Base-by-base conservation (phyloP, 2,797 vertebrate genomes). In the Chaetophractus vellerosus region DNA sequence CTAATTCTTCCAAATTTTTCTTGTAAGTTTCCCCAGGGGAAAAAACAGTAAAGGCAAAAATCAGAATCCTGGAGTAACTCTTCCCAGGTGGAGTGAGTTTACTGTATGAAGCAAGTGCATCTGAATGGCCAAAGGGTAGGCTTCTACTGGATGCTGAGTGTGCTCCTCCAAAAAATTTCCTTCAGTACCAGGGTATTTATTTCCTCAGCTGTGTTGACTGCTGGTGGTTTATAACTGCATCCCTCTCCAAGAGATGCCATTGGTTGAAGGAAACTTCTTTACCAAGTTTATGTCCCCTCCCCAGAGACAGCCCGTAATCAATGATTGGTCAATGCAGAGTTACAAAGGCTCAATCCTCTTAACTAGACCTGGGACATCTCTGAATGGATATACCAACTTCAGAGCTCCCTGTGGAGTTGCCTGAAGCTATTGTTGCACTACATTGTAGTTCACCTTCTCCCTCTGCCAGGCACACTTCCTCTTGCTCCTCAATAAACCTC, bases 401-500 rank as follows among this genome's bases (percentile, higher is more conserved):
- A 84, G 71, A 61, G 28, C 8, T 74, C 52, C 45, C 18, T 41
- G 5, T 38, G 55, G 48, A 63, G 4, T 36, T 93, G 38, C 48
- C 38, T 71, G 57, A 82, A 94, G 28, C 71, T 71, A 84, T 19
- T n/a, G 2, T 3, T 84, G 33, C n/a, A 9, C 45, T 45, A 45
- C 45, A 45, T 45, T 45, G 45, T 45, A 45, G 45, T 45, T 45
- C 8, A 82, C 64, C 24, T 50, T 64, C 50, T 75, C 21, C 16
- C 8, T 71, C 52, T 83, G 21, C 8, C n/a, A 48, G 26, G 45
- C 36, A 57, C 57, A 12, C 5, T 82, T 72, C 33, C 63, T 59
- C 74, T 50, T 87, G n/a, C 7, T 92, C 88, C 18, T 96, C 57
- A 85, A 68, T 79, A 74, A 79, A 71, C 36, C 74, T 7, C 12